phyloP scores from a whole-genome alignment of 2,888 invertebrate species.

The Pandemis cinnamomeana region DNA sequence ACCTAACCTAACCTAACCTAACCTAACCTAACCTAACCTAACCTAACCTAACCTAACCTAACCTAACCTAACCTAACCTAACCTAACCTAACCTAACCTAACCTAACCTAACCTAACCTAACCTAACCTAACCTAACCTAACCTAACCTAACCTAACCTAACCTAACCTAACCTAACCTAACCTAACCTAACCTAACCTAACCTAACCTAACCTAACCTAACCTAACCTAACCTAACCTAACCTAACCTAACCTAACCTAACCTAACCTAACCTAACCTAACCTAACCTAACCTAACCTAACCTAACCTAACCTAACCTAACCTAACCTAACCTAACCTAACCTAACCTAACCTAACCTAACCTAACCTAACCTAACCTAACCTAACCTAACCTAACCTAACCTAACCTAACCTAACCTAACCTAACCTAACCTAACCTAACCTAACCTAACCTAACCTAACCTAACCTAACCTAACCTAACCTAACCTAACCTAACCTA shows the following conservation, averaged over 20 bases:
- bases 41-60: too few relatives aligned
- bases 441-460: too few relatives aligned
- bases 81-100: too few relatives aligned
- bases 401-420: too few relatives aligned
- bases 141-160: slow-evolving; percentile 18
- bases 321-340: slow-evolving; percentile 22
- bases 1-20: too few relatives aligned
- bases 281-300: slow-evolving; percentile 22
- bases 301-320: slow-evolving; percentile 11
- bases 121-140: too few relatives aligned
- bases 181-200: slow-evolving; percentile 22
- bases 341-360: slow-evolving; percentile 21
- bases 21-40: too few relatives aligned
- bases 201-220: slow-evolving; percentile 22
- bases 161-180: slow-evolving; percentile 22
- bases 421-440: too few relatives aligned
- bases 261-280: slow-evolving; percentile 22
- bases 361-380: slow-evolving; percentile 22
- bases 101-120: too few relatives aligned
- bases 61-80: too few relatives aligned
- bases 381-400: background rate
- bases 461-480: too few relatives aligned
- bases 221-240: slow-evolving; percentile 8
- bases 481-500: too few relatives aligned
- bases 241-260: slow-evolving; percentile 21